Evolutionary conservation across 2,797 vertebrate species (phyloP).

Genomic region (Carcharodon carcharias): DNA sequence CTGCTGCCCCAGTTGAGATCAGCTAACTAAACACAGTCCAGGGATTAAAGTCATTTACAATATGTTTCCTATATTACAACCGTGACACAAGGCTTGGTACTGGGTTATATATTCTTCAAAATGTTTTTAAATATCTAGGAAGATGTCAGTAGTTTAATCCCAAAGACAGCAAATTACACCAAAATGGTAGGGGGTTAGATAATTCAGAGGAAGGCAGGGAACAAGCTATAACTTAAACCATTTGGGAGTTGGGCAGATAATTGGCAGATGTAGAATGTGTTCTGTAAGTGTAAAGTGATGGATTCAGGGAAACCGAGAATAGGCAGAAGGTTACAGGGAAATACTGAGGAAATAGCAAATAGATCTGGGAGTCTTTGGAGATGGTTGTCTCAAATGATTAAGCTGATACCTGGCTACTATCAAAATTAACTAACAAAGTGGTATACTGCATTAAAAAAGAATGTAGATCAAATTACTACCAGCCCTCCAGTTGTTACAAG

Average conservation of each 20-base stretch:
- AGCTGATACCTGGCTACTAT: neutral
- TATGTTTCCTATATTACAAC: neutral
- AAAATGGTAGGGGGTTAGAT: neutral
- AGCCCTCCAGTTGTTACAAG: no score
- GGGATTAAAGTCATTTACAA: neutral
- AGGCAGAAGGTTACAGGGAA: neutral
- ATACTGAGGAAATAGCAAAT: neutral
- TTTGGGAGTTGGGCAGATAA: neutral
- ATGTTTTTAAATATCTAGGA: neutral
- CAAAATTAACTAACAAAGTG: neutral
- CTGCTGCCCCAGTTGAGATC: neutral
- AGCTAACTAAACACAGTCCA: neutral
- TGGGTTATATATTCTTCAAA: neutral
- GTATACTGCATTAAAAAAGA: neutral
- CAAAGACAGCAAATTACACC: neutral
- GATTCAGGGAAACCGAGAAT: neutral
- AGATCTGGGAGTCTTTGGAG: neutral
- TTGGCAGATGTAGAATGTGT: neutral
- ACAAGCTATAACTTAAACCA: neutral
- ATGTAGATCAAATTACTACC: no score
- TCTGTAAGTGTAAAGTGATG: neutral
- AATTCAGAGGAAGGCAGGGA: neutral
- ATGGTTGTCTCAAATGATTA: neutral
- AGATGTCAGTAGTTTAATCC: neutral
- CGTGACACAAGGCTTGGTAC: neutral